Conservation (phyloP, 2,797 vertebrate genomes). For the Discoglossus pictus region DNA sequence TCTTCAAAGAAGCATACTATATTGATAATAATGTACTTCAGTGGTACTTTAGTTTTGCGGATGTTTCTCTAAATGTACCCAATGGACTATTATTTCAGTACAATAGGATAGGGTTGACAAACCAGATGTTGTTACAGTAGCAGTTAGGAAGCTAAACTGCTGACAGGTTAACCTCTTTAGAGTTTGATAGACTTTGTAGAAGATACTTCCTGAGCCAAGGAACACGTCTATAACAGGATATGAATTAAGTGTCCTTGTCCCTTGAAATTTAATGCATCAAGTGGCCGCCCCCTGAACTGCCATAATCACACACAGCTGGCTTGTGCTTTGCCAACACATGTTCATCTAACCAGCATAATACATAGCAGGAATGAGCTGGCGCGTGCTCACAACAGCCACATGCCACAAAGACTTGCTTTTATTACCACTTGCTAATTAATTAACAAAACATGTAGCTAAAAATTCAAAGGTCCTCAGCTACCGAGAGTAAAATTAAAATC, state of each 20-base stretch:
- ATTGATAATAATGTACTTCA: no score
- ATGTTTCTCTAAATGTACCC: no score
- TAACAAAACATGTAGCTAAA: slow-evolving; percentile 27
- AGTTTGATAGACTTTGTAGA: background rate
- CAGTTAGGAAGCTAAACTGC: background rate
- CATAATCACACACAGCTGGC: slow-evolving; percentile 15
- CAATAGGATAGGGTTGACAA: no score
- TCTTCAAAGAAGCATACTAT: no score
- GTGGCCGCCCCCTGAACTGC: slow-evolving; percentile 24
- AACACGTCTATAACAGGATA: background rate
- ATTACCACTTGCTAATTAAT: slow-evolving; percentile 35
- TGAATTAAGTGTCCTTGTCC: background rate
- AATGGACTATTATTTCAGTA: no score
- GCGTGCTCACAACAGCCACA: slow-evolving; percentile 23
- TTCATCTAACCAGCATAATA: slow-evolving; percentile 3
- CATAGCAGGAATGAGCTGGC: slow-evolving; percentile 35
- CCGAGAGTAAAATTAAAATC: slow-evolving; percentile 16
- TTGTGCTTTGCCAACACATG: slow-evolving; percentile 2
- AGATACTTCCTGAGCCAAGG: background rate
- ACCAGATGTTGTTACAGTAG: slow-evolving; percentile 5
- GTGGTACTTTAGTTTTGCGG: no score
- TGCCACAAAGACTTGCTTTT: slow-evolving; percentile 28
- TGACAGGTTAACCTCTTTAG: slow-evolving; percentile 6
- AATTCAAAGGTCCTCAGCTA: slow-evolving; percentile 21
- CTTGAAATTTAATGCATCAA: background rate